Conservation (phyloP, 2,888 invertebrate genomes). For the Cartodere bifasciata region DNA sequence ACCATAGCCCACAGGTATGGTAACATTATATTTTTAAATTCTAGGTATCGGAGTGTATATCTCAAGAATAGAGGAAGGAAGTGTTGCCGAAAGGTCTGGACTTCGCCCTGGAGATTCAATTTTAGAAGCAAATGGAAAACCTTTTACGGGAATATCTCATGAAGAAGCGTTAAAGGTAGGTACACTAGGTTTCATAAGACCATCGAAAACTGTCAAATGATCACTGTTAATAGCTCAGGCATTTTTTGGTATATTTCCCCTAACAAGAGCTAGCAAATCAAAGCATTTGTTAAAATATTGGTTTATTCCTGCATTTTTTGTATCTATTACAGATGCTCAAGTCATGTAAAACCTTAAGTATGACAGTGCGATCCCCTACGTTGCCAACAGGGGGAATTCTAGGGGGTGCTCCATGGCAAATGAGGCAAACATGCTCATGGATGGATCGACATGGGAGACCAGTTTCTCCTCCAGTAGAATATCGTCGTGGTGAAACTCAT, state of each 20-base stretch:
- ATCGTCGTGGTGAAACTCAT: conserved; percentile 35
- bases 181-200: too few species aligned
- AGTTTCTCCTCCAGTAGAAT: conserved; percentile 69
- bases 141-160: conserved; percentile 84
- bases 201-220: too few species aligned
- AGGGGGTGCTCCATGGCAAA: conserved; percentile 37
- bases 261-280: background rate
- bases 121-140: conserved; percentile 87
- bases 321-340: conserved; percentile 63
- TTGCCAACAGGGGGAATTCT: conserved; percentile 44
- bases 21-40: conserved; percentile 25
- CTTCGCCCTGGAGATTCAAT: conserved; percentile 88
- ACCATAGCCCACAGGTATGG: too few species aligned
- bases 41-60: conserved; percentile 83
- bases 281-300: background rate
- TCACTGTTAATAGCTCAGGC: too few species aligned
- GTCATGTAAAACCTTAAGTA: conserved; percentile 75
- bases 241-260: too few species aligned
- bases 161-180: conserved; percentile 84
- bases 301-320: background rate
- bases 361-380: conserved; percentile 76
- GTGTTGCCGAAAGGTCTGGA: conserved; percentile 79
- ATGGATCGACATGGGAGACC: conserved; percentile 86
- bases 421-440: conserved; percentile 83
- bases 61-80: conserved; percentile 80